A percentile compares a stretch with the other conserved stretches of the same genome.
Evolutionary conservation across 2,113 vertebrate species (phyloP).

Genomic region (Pavo muticus): DNA sequence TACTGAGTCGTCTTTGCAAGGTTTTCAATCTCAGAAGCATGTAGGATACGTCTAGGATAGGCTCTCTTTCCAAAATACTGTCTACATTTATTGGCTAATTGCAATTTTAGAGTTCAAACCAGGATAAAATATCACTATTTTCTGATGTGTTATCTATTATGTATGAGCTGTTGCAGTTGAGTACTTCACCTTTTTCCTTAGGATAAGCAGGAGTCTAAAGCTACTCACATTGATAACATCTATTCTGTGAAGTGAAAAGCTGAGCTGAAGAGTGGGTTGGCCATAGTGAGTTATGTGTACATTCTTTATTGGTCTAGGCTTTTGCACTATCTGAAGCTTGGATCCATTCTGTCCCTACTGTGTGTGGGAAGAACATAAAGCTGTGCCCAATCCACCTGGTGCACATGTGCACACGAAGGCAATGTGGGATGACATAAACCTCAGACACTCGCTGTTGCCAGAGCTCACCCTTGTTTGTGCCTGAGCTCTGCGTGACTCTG

Average conservation of each 20-base stretch:
- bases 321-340: background rate
- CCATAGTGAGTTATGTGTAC: background rate
- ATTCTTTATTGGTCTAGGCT: background rate
- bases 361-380: background rate
- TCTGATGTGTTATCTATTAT: background rate
- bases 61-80: background rate
- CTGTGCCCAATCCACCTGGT: background rate
- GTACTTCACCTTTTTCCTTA: background rate
- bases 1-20: background rate
- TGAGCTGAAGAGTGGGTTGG: background rate
- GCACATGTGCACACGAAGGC: background rate
- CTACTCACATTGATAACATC: background rate
- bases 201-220: background rate
- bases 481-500: background rate
- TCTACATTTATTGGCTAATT: background rate
- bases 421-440: conserved; percentile 15
- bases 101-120: background rate
- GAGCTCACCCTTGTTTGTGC: background rate
- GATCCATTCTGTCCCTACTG: background rate
- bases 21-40: background rate
- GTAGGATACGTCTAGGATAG: background rate
- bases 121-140: background rate
- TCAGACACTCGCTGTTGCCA: background rate
- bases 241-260: background rate
- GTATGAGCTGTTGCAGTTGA: background rate